A percentile compares a stretch with the other conserved stretches of the same genome.
phyloP scores from a whole-genome alignment of 2,888 invertebrate genomes.

The Hartigia nigra region DNA sequence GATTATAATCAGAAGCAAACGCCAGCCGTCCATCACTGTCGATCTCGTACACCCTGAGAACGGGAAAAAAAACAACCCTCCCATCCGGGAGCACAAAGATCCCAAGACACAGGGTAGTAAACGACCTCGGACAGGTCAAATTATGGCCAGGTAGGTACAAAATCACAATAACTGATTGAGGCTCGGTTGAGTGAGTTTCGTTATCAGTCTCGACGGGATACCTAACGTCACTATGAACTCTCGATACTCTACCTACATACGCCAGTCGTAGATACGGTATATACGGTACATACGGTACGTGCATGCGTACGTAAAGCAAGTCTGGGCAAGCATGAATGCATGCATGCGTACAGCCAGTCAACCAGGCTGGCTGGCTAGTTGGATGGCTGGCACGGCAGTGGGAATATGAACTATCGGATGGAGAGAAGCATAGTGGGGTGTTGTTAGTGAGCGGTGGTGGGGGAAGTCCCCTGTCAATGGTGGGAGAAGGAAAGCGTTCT shows the following conservation, averaged over 20 bases:
- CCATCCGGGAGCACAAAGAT: neutral
- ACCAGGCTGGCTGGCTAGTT: neutral
- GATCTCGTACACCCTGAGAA: neutral
- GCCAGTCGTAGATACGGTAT: neutral
- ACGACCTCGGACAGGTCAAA: neutral
- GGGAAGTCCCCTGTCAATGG: neutral
- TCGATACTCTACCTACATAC: neutral
- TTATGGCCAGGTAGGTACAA: neutral
- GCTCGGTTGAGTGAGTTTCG: neutral
- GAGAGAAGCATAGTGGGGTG: neutral
- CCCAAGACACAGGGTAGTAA: neutral
- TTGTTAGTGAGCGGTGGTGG: neutral
- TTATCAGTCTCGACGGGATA: neutral
- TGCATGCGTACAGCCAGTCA: neutral
- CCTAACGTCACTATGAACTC: neutral
- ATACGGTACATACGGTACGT: neutral
- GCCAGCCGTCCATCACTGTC: conserved; percentile 43
- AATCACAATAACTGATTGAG: neutral
- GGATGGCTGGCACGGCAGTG: neutral
- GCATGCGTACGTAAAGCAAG: neutral
- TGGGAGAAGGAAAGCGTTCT: neutral
- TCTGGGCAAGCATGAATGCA: neutral
- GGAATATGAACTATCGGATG: neutral
- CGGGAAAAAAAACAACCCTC: neutral
- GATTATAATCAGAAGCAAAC: conserved; percentile 52